Conservation (phyloP, 2,888 invertebrate genomes). For the Chrysotoxum bicinctum region DNA sequence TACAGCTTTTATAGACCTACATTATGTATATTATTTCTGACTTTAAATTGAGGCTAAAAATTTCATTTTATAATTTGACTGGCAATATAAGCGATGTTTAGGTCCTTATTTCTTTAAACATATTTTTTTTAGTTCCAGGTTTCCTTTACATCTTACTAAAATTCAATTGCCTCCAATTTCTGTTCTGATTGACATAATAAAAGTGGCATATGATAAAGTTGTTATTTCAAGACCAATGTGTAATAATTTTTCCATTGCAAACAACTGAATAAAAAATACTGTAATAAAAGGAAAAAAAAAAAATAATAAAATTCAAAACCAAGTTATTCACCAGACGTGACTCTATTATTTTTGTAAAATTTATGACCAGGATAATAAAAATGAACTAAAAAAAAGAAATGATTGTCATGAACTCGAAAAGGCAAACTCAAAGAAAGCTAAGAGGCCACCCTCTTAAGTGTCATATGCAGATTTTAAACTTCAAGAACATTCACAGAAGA, state of each 20-base stretch:
- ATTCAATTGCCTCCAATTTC: constrained; percentile 6
- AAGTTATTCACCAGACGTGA: constrained; percentile 70
- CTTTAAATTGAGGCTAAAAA: no score
- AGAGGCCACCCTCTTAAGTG: constrained; percentile 40
- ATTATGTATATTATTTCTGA: no score
- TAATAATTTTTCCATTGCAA: constrained; percentile 16
- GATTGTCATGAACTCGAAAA: constrained; percentile 54
- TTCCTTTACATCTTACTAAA: neutral
- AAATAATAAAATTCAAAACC: constrained; percentile 69
- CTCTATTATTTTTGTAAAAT: constrained; percentile 65
- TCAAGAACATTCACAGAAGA: constrained; percentile 8
- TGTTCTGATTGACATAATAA: constrained; percentile 25
- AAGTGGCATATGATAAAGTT: constrained; percentile 12
- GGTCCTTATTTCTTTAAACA: neutral
- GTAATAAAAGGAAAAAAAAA: neutral
- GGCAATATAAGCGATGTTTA: no score
- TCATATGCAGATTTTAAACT: constrained; percentile 66
- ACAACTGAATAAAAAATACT: neutral
- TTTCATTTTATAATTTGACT: no score
- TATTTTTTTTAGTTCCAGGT: neutral
- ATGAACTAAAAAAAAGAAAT: constrained; percentile 46
- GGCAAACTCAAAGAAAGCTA: constrained; percentile 3
- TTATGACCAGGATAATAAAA: constrained; percentile 63
- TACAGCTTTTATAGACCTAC: no score
- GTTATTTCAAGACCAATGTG: constrained; percentile 1